These are phyloP conservation scores for Actinostola sp. DNA, from an alignment of 92 coral and sea anemone genomes.

Conservation along the genomic window DNA sequence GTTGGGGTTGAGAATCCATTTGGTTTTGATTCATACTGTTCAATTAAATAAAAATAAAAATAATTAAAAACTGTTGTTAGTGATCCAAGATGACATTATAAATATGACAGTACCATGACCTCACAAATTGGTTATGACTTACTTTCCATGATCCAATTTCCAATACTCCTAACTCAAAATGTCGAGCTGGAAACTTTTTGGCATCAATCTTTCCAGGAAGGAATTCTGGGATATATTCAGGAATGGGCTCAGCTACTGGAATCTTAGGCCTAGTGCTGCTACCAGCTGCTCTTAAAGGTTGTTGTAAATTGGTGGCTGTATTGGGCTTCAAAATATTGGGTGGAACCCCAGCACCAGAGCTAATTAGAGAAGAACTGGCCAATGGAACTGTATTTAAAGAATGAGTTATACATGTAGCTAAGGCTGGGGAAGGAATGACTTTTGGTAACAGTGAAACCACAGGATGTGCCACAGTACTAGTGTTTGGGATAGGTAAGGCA, in stretches of 20 bases:
- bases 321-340: slow-evolving; percentile 14
- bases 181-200: slow-evolving; percentile 62
- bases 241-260: slow-evolving; percentile 4
- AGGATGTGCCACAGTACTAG: slow-evolving; percentile 17
- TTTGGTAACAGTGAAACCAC: slow-evolving; percentile 37
- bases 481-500: background rate
- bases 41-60: background rate
- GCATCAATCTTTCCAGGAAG: slow-evolving; percentile 70
- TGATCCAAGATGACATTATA: background rate
- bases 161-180: slow-evolving; percentile 39
- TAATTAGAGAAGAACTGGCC: background rate
- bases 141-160: slow-evolving; percentile 81
- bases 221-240: slow-evolving; percentile 54
- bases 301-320: slow-evolving; percentile 5
- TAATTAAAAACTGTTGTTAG: background rate
- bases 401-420: background rate
- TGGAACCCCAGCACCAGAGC: background rate
- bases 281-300: background rate
- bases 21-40: slow-evolving; percentile 19
- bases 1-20: background rate
- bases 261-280: background rate
- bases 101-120: background rate
- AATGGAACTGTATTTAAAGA: background rate
- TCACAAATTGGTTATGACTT: background rate
- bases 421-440: slow-evolving; percentile 18